A percentile compares a stretch with the other conserved stretches of the same genome.
phyloP scores from a whole-genome alignment of 2,888 invertebrate species.

The Hirudinaria manillensis region DNA sequence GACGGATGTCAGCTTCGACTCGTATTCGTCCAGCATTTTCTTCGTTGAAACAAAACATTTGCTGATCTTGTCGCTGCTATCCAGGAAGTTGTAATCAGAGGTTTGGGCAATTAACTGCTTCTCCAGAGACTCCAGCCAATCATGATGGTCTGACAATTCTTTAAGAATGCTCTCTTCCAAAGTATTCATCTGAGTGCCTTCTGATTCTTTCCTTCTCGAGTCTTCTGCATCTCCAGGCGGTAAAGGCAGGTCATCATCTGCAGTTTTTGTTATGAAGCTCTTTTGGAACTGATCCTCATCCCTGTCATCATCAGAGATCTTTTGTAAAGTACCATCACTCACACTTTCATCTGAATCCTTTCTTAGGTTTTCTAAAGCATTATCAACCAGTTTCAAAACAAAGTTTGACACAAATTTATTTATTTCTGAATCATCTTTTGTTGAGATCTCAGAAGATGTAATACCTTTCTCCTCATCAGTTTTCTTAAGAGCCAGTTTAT shows the following conservation, averaged over 20 bases:
- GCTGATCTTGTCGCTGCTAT: background rate
- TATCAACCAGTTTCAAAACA: background rate
- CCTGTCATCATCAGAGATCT: background rate
- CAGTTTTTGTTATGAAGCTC: background rate
- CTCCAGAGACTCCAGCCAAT: constrained; percentile 20
- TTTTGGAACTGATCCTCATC: background rate
- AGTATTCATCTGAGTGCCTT: background rate
- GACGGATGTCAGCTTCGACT: constrained; percentile 14
- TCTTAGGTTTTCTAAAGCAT: background rate
- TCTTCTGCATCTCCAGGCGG: background rate
- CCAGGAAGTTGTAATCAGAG: constrained; percentile 2
- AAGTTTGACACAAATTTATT: background rate
- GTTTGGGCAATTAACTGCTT: background rate
- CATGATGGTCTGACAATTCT: constrained; percentile 11
- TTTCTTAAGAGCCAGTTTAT: background rate
- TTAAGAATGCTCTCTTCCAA: constrained; percentile 5
- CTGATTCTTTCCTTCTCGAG: background rate
- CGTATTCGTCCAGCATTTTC: constrained; percentile 18
- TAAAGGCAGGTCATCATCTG: background rate
- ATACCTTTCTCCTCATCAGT: background rate
- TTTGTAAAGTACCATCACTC: background rate
- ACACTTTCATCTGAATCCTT: background rate
- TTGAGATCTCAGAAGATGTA: background rate
- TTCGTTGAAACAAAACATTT: background rate
- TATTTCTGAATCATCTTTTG: background rate